A percentile compares a stretch with the other conserved stretches of the same genome.
Conservation (phyloP, 1,140 invertebrate genomes). For the Gryon sp. region DNA sequence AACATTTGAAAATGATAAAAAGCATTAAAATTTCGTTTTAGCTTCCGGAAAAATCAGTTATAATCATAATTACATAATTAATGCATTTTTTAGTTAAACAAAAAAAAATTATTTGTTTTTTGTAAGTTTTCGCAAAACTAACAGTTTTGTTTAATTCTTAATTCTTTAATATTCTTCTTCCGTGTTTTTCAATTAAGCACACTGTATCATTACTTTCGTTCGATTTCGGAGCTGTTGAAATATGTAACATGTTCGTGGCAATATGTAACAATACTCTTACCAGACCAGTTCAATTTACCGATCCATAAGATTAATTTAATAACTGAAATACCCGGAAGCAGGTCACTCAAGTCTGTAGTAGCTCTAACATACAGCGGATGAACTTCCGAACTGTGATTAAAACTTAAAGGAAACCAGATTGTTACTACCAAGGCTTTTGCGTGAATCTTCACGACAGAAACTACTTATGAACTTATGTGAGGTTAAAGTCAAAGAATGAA, state of each 20-base stretch:
- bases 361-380: constrained; percentile 33
- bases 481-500: constrained; percentile 50
- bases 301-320: constrained; percentile 59
- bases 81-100: too few relatives aligned
- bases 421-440: constrained; percentile 53
- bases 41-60: too few relatives aligned
- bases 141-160: too few relatives aligned
- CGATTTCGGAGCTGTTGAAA: not conserved
- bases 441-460: constrained; percentile 54
- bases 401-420: constrained; percentile 66
- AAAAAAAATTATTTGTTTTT: too few relatives aligned
- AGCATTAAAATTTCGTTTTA: too few relatives aligned
- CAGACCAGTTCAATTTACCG: constrained; percentile 46
- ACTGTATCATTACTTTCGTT: constrained; percentile 4
- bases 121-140: too few relatives aligned
- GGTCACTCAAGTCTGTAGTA: constrained; percentile 56
- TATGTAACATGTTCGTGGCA: constrained; percentile 5
- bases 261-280: constrained; percentile 27
- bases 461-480: constrained; percentile 59
- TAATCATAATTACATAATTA: too few relatives aligned
- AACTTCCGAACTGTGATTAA: constrained; percentile 67
- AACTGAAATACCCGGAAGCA: constrained; percentile 57
- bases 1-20: too few relatives aligned
- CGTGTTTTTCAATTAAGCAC: too few relatives aligned
- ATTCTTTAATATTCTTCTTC: too few relatives aligned